Evolutionary conservation across 2,797 vertebrate species (phyloP).

Genomic region (Pangasius macronema): DNA sequence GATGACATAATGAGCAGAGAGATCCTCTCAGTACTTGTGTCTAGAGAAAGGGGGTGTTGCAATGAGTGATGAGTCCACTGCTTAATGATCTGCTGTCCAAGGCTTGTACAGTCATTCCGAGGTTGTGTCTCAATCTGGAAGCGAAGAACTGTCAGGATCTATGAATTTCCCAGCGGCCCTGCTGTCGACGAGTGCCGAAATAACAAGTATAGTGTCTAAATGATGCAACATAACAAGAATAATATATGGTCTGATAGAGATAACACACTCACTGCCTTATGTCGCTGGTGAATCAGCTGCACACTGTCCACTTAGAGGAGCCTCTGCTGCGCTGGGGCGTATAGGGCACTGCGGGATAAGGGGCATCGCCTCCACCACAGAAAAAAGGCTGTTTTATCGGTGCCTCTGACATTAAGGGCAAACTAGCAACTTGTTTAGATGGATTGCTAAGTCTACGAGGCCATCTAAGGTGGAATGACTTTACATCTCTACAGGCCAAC

Average conservation of each 20-base stretch:
- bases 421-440: neutral
- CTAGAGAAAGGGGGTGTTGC: too few species aligned
- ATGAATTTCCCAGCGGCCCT: neutral
- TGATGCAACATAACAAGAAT: neutral
- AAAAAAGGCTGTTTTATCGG: neutral
- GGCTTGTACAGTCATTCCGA: neutral
- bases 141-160: neutral
- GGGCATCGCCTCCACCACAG: neutral
- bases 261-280: neutral
- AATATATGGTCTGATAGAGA: neutral
- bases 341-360: neutral
- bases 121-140: neutral
- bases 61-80: neutral
- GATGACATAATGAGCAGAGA: neutral
- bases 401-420: neutral
- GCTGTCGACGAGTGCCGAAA: neutral
- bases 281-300: neutral
- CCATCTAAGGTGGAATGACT: neutral
- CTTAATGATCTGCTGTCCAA: conserved; percentile 12
- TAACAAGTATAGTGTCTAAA: neutral
- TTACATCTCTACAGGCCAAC: neutral
- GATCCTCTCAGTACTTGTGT: neutral
- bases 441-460: neutral
- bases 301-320: neutral
- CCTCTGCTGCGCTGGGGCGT: neutral